Evolutionary conservation across 64 coral and sea anemone genomes (phyloP), one percentile per base, ranked within the genome.

Genomic region (Acropora yongei): DNA sequence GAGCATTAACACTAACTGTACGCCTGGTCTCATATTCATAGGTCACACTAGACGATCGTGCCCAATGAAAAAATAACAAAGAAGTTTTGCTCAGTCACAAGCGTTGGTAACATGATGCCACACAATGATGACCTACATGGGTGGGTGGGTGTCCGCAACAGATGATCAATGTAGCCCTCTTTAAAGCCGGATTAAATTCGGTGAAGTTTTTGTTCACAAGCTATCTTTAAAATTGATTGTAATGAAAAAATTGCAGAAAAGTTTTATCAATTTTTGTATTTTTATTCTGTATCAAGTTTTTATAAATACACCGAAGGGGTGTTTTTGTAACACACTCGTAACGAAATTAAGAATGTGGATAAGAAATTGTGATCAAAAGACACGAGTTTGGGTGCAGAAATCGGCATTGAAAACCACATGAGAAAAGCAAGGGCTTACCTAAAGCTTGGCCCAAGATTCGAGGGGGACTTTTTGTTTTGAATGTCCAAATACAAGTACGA

Each of bases 31-130:
- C 47, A 65, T 51, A 5, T 51, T 83, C 82, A 30, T 87, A 96
- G 95, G 95, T 55, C 95, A 96, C 51, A 96, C 95, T 71, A 96
- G 80, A 74, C 77, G 88, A 68, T 86, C 78, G 18, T 96, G 95
- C 51, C 88, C 91, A 8, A 91, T 82, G 46, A 96, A 91, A 76
- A 90, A 80, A 78, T 78, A 78, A 16, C 74, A 46, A 76, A 76
- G 41, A 76, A 76, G 41, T 9, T 46, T 13, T 44, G 44, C 41
- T 16, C 8, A 45, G 11, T 41, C 0, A 44, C 44, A 41, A 45
- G 11, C 20, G 14, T 44, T 63, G 60, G 60, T 14, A 63, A 63
- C 16, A 30, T 30, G 30, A 30, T 63, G 60, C 16, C 60, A 63
- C 16, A 13, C 16, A 63, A 55, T 55, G 10, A 10, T 63, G 60